Evolutionary conservation across 2,797 vertebrate genomes (phyloP).

Genomic region (Linurgus olivaceus): DNA sequence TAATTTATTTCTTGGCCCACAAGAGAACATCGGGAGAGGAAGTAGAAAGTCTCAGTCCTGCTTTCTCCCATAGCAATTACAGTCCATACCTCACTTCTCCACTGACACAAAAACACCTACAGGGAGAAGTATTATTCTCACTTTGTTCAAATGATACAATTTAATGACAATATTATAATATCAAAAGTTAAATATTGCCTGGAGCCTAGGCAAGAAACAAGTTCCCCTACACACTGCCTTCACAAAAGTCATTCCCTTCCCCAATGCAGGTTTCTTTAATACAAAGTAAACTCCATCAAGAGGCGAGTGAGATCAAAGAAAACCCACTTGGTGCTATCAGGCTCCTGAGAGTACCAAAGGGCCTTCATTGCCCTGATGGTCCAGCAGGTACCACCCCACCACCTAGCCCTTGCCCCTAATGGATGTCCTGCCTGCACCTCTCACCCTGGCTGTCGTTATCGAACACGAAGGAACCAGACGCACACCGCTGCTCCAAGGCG

Average conservation of each 20-base stretch:
- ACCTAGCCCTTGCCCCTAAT: neutral
- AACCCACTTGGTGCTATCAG: rapidly evolving
- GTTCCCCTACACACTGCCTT: neutral
- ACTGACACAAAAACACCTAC: rapidly evolving
- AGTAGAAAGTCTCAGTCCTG: neutral
- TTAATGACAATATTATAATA: neutral
- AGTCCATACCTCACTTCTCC: neutral
- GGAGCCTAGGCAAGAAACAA: neutral
- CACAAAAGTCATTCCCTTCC: neutral
- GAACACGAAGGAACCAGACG: no score
- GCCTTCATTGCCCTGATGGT: neutral
- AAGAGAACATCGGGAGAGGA: neutral
- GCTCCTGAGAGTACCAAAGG: neutral
- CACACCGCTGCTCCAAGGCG: no score
- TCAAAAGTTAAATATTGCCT: neutral
- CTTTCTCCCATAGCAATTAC: neutral
- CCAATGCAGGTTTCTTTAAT: neutral
- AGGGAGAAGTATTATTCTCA: neutral
- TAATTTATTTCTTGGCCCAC: neutral
- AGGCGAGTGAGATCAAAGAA: neutral
- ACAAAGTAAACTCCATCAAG: neutral
- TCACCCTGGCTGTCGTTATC: neutral
- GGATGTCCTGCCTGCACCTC: neutral
- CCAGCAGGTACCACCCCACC: neutral
- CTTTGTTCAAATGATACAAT: neutral